Base-by-base conservation (phyloP, 64 coral and sea anemone species). In the Porites australiensis region DNA sequence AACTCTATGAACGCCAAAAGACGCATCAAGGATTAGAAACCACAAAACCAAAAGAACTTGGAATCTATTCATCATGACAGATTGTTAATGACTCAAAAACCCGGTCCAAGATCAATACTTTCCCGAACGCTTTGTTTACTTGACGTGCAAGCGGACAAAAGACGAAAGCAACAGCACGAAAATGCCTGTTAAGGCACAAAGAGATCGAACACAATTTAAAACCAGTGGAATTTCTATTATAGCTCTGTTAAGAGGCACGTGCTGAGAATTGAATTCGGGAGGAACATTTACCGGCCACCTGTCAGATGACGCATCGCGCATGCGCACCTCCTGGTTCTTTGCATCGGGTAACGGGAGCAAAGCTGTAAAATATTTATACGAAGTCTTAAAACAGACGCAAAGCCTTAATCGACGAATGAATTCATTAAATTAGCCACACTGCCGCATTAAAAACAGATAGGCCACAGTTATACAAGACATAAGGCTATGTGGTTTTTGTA, bases 141-240 rank as follows among this genome's bases (percentile, higher is more conserved):
- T 2, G 70, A 23, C 69, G 48, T 76, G 48, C 73, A 19, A 47
- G 18, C 73, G 54, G 54, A 64, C 73, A 88, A 88, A 72, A 88
- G 86, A 37, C 63, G 16, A 50, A 66, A 50, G 81, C 13, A 46
- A 84, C 67, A 46, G 81, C 64, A 84, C 62, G 81, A 84, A 68
- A 84, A 15, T 19, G 46, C 62, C 63, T 69, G 47, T 27, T 68
- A 48, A 51, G 51, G 15, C 78, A 84, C 81, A 84, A 84, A 84
- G 13, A 46, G 18, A 14, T 16, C 4, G 61, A 65, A 84, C 18
- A 84, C 81, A 84, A 84, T 68, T 84, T 50, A 84, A 68, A 75
- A 88, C 86, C 73, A 19, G 69, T 88, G 54, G 70, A 60, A 60
- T 88, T 72, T 88, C 52, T 50, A 77, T 77, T 88, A 73, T 74